Evolutionary conservation across 2,888 invertebrate species (phyloP), one percentile per base, ranked within the genome.

Genomic region (Lumbricus terrestris): DNA sequence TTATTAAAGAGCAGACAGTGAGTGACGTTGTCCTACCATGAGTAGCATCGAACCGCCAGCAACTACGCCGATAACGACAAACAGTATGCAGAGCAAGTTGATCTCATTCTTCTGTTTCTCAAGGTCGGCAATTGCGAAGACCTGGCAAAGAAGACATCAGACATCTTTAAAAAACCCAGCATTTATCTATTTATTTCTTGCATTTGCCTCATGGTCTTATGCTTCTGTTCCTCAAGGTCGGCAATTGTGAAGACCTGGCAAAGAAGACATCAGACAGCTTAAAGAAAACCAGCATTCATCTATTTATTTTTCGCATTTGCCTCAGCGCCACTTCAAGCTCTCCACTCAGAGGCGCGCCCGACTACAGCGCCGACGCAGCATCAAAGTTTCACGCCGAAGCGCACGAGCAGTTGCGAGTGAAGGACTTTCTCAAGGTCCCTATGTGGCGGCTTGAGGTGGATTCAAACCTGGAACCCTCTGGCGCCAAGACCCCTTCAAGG

Each of bases 1-100:
- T 47, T 20, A 69, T 29, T 69, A n/a, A 69, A 3, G 47, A 85
- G 35, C 6, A 85, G 85, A 85, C 15, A 85, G 37, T 34, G 29
- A 11, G n/a, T n/a, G n/a, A n/a, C 18, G 20, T 35, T 16, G 18
- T 85, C 89, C 82, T 69, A 92, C 92, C 92, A 94, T 94, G 29
- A 92, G 33, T 38, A 91, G 89, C 91, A 92, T 92, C 20, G 90
- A 90, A 33, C 89, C 20, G 2, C 90, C 92, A 33, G 91, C 90
- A 1, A 90, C 90, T 2, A 91, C 90, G 23, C 92, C 92, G 42
- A 92, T 90, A n/a, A 89, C 90, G n/a, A 90, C 90, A 83, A 92
- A 92, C 90, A 92, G 85, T n/a, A 88, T 34, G 47, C 91, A 91
- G 54, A 83, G 92, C 13, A 90, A 90, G 89, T 91, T 90, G n/a